phyloP scores from a whole-genome alignment of 2,888 invertebrate genomes.

The Lasius fuliginosus region DNA sequence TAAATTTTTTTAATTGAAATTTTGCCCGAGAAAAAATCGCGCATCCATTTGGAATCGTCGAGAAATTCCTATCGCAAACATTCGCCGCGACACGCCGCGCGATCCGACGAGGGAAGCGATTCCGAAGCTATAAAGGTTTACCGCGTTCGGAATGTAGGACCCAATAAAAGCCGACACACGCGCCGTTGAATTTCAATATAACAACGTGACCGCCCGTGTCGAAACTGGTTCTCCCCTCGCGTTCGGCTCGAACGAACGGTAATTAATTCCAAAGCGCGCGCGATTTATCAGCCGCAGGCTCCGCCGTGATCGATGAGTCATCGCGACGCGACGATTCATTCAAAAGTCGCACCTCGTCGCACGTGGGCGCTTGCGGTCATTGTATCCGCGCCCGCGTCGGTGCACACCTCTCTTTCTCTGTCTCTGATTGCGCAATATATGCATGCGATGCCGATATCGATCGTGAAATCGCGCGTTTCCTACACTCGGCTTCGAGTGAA shows the following conservation, averaged over 20 bases:
- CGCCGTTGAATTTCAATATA: conserved; percentile 56
- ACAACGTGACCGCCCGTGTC: conserved; percentile 54
- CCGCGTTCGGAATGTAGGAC: conserved; percentile 50
- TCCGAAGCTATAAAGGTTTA: conserved; percentile 48
- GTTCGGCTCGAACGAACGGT: conserved; percentile 31
- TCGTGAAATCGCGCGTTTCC: conserved; percentile 63
- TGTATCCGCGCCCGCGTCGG: conserved; percentile 50
- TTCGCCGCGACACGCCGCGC: background rate
- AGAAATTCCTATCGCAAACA: background rate
- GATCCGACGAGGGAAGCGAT: conserved; percentile 1
- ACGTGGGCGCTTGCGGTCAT: conserved; percentile 52
- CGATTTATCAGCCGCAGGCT: conserved; percentile 55
- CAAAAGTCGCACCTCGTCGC: conserved; percentile 60
- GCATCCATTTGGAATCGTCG: background rate
- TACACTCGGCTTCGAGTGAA: conserved; percentile 42
- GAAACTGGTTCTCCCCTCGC: conserved; percentile 4
- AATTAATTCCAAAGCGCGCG: conserved; percentile 49
- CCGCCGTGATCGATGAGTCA: conserved; percentile 64
- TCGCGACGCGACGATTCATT: conserved; percentile 60
- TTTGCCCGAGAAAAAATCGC: no score
- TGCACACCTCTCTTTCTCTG: conserved; percentile 35
- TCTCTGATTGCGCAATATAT: conserved; percentile 56
- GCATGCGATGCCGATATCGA: conserved; percentile 63
- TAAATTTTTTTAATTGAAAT: background rate
- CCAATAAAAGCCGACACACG: conserved; percentile 54